phyloP scores from a whole-genome alignment of 1,140 invertebrate genomes.

The Lethrus apterus region DNA sequence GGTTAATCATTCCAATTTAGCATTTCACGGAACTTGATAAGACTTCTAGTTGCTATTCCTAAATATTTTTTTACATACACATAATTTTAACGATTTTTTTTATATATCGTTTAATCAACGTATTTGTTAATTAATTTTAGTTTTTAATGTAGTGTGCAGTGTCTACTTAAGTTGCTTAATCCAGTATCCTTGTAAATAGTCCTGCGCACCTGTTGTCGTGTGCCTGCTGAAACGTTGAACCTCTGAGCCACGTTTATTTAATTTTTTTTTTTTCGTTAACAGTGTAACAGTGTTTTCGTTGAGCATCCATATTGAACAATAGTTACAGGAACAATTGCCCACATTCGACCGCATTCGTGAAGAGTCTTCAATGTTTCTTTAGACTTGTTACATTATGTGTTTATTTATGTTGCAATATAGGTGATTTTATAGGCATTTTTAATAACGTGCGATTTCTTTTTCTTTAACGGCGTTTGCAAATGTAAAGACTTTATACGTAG shows the following conservation, averaged over 20 bases:
- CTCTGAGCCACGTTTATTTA: constrained; percentile 15
- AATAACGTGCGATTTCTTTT: too few species aligned
- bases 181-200: constrained; percentile 35
- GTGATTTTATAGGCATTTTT: constrained; percentile 18
- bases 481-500: too few species aligned
- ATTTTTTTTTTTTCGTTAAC: constrained; percentile 19
- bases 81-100: constrained; percentile 37
- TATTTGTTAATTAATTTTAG: constrained; percentile 42
- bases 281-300: constrained; percentile 19
- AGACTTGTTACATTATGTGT: background rate
- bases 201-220: constrained; percentile 36
- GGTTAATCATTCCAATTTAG: constrained; percentile 36
- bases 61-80: constrained; percentile 40
- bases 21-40: constrained; percentile 32
- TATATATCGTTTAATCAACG: constrained; percentile 31
- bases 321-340: constrained; percentile 34
- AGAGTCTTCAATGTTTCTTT: constrained; percentile 18
- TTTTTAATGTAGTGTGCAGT: constrained; percentile 28
- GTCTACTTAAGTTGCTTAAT: constrained; percentile 38
- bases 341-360: constrained; percentile 39
- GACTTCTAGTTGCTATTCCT: constrained; percentile 38
- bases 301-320: constrained; percentile 38
- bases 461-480: too few species aligned
- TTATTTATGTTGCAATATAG: constrained; percentile 24
- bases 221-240: constrained; percentile 31